Percentiles rank a stretch among this genome's conserved stretches.
These are phyloP conservation scores for Prunella fulvescens DNA, from an alignment of 2,113 vertebrate species.

Conservation along the genomic window DNA sequence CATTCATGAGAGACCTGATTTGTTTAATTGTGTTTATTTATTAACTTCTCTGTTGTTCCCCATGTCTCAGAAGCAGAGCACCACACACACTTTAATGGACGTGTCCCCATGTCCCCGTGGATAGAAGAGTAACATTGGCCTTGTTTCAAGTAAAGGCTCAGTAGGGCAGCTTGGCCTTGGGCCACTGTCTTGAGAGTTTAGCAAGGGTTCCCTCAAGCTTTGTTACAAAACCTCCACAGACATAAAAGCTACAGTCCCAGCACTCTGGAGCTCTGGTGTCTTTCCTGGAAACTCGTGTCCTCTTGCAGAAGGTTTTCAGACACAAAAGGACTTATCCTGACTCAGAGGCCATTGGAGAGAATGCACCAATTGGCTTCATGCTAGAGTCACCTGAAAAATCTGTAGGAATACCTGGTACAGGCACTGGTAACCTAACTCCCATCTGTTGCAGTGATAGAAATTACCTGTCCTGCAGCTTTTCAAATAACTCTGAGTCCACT, in stretches of 20 bases:
- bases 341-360: not conserved
- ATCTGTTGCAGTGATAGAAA: not conserved
- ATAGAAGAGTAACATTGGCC: not conserved
- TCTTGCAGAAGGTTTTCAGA: not conserved
- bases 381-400: not conserved
- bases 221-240: not conserved
- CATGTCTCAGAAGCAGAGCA: not conserved
- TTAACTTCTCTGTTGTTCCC: constrained; percentile 12
- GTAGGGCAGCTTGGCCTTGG: not conserved
- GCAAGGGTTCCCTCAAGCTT: not conserved
- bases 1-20: constrained; percentile 19
- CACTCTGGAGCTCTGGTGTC: not conserved
- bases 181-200: not conserved
- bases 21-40: constrained; percentile 52
- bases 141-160: not conserved
- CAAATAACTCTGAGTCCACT: not conserved
- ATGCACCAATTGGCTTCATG: not conserved
- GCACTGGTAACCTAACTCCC: not conserved
- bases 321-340: not conserved
- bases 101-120: not conserved
- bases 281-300: not conserved
- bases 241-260: not conserved
- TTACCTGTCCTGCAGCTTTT: not conserved
- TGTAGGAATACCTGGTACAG: not conserved
- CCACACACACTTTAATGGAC: not conserved